Evolutionary conservation across 2,888 invertebrate genomes (phyloP), one percentile per base, ranked within the genome.

Genomic region (Heliothis peltigera): DNA sequence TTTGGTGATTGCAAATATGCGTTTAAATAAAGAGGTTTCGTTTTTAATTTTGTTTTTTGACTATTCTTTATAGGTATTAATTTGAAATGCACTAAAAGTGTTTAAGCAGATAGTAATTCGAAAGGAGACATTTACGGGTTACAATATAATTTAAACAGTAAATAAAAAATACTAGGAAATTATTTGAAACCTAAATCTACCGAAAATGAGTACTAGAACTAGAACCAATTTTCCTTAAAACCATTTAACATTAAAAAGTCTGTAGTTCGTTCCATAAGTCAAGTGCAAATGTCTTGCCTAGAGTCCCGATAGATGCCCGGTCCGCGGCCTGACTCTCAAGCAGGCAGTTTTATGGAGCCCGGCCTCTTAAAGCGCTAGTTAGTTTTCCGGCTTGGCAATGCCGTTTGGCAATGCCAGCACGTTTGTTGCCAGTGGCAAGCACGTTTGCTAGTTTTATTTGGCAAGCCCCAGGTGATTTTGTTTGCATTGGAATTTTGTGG

Each of bases 361-460:
- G 81, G 80, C 89, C 90, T 92, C 90, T 91, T 92, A 81, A 93
- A 90, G 87, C 86, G 90, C 91, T 92, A 8, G 89, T 89, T 89
- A 89, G 86, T 84, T 83, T 85, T 84, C 89, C 92, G 89, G 89
- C 90, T 91, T 90, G 86, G 88, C 87, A 87, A 85, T 82, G 62
- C 70, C 75, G 89, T 91, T 91, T 90, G 86, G 89, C 87, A 87
- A 85, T 82, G 62, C 70, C 75, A 68, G 81, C 79, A 78, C 79
- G 92, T 92, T 91, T 90, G 87, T 91, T 90, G 87, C 87, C 87
- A 84, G 86, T 80, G 83, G 88, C 81, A 77, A 84, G 88, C 88
- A 86, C 86, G 86, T 83, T 84, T 84, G 84, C 80, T 82, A 86
- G 84, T 88, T 90, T 91, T 86, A 86, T 85, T 82, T 82, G 77